These are phyloP conservation scores for Fulmarus glacialis DNA, from an alignment of 2,113 vertebrate genomes.

Conservation along the genomic window DNA sequence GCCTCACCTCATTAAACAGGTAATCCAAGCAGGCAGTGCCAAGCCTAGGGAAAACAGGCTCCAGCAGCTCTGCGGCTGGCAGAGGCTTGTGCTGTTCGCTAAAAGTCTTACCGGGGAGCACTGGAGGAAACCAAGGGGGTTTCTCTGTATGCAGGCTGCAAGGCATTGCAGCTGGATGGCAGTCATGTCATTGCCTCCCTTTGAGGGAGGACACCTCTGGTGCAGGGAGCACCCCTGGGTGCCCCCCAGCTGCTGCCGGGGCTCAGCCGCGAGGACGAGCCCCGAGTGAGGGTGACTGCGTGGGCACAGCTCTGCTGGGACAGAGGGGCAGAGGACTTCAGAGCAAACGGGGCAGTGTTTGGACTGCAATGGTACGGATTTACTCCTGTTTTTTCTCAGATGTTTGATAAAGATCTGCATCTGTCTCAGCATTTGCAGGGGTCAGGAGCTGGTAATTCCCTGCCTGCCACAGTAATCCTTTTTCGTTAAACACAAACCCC, in stretches of 20 bases:
- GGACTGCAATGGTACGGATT: background rate
- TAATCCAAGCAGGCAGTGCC: background rate
- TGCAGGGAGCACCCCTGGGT: background rate
- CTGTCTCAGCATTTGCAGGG: background rate
- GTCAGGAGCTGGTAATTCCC: background rate
- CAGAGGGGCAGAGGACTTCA: background rate
- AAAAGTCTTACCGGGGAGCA: background rate
- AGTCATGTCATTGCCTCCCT: background rate
- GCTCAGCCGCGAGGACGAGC: accelerated
- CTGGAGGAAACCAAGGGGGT: background rate
- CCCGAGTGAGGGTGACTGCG: accelerated
- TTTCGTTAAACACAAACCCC: background rate
- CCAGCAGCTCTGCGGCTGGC: background rate
- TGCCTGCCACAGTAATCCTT: background rate
- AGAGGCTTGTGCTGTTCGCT: background rate
- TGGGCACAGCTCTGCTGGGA: background rate
- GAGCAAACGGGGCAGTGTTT: background rate
- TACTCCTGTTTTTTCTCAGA: background rate
- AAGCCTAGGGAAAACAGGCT: background rate
- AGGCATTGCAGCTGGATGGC: background rate
- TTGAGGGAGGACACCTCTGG: background rate
- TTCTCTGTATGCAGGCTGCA: background rate
- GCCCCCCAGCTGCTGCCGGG: accelerated
- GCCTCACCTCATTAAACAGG: background rate
- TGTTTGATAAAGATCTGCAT: background rate